Percentiles rank a stretch among this genome's conserved stretches.
These are phyloP conservation scores for Catocala nupta DNA, from an alignment of 2,888 invertebrate species.

Conservation along the genomic window DNA sequence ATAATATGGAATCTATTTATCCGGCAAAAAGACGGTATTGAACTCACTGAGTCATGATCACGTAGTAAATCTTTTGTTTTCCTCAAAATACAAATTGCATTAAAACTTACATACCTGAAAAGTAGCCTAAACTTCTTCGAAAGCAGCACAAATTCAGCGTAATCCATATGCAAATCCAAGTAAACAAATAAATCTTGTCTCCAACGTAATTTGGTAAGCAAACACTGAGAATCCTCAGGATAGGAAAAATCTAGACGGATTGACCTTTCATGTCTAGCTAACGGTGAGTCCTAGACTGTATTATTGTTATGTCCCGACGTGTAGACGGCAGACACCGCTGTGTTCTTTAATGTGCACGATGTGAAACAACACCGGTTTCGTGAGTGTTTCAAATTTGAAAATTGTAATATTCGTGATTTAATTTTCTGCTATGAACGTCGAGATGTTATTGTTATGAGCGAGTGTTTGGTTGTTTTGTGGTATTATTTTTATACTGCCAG, in stretches of 20 bases:
- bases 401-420: too few species aligned
- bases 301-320: conserved; percentile 44
- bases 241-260: conserved; percentile 31
- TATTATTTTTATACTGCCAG: too few species aligned
- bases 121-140: too few species aligned
- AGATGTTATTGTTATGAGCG: too few species aligned
- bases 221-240: conserved; percentile 16
- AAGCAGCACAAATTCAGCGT: neutral
- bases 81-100: too few species aligned
- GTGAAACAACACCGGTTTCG: conserved; percentile 37
- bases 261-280: conserved; percentile 55
- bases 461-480: too few species aligned
- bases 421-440: too few species aligned
- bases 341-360: conserved; percentile 35
- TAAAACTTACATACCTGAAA: too few species aligned
- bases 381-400: conserved; percentile 8
- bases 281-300: conserved; percentile 41
- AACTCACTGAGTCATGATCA: too few species aligned
- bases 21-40: too few species aligned
- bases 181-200: conserved; percentile 18
- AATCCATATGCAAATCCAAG: neutral
- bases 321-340: conserved; percentile 28
- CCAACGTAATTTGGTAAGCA: conserved; percentile 1
- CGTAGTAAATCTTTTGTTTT: too few species aligned
- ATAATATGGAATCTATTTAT: too few species aligned